phyloP scores from a whole-genome alignment of 2,113 vertebrate genomes.

The Channa argus region DNA sequence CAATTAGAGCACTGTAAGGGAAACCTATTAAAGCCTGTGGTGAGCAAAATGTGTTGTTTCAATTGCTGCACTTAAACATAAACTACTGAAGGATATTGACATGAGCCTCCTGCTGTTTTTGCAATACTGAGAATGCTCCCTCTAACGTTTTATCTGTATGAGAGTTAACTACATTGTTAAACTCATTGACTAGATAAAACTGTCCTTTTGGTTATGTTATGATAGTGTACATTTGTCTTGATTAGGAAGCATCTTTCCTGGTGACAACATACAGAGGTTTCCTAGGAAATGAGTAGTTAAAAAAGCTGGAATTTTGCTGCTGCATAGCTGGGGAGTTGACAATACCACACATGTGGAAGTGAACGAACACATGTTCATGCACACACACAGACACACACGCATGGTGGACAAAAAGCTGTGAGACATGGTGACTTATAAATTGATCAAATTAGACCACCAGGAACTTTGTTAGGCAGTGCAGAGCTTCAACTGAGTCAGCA shows the following conservation, averaged over 20 bases:
- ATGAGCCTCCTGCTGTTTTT: not conserved
- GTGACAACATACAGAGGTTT: conserved; percentile 3
- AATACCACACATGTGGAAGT: not conserved
- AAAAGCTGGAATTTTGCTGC: conserved; percentile 3
- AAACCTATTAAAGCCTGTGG: conserved; percentile 12
- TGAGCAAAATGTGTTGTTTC: not conserved
- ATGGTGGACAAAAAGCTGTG: conserved; percentile 20
- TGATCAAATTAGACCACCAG: conserved; percentile 70
- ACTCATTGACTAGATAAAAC: too few species aligned
- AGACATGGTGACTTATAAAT: conserved; percentile 68
- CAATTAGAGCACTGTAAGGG: not conserved
- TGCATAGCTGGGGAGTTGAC: conserved; percentile 12
- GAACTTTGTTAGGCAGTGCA: conserved; percentile 68
- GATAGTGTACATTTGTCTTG: not conserved
- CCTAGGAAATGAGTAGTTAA: conserved; percentile 2
- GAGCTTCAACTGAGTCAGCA: conserved; percentile 71
- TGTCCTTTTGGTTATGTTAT: too few species aligned
- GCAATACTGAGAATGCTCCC: not conserved
- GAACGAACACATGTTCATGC: not conserved
- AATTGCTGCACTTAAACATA: conserved; percentile 2
- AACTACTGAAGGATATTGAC: not conserved
- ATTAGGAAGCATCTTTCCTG: conserved; percentile 20
- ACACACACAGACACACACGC: conserved; percentile 36
- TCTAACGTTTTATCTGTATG: conserved; percentile 4
- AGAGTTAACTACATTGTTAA: not conserved